phyloP scores from a whole-genome alignment of 1,140 invertebrate genomes.

The Physella acuta region DNA sequence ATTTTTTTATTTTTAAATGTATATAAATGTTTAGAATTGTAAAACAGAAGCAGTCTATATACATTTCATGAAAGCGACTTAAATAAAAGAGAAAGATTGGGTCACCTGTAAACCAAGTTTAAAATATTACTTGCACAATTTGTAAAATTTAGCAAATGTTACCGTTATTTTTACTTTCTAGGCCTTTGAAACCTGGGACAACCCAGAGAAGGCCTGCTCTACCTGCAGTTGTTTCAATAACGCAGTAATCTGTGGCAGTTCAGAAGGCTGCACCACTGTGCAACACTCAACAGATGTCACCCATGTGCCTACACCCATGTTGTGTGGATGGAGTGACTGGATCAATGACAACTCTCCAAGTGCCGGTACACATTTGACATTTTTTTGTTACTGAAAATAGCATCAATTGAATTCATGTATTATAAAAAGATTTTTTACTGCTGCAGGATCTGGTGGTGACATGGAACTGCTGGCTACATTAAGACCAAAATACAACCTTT shows the following conservation, averaged over 20 bases:
- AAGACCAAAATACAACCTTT: conserved; percentile 29
- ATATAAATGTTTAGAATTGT: too few species aligned
- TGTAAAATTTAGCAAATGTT: background rate
- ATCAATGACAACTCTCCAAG: conserved; percentile 45
- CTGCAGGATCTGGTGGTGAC: conserved; percentile 36
- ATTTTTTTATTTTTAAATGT: too few species aligned
- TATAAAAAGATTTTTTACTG: background rate
- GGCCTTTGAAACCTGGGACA: conserved; percentile 41
- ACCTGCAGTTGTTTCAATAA: conserved; percentile 41
- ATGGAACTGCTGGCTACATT: conserved; percentile 37
- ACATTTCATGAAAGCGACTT: too few species aligned
- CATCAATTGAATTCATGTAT: too few species aligned
- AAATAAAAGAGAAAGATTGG: too few species aligned
- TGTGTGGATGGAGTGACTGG: conserved; percentile 46
- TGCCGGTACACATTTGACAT: conserved; percentile 13
- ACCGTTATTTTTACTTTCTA: conserved; percentile 21
- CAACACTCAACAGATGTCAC: conserved; percentile 8
- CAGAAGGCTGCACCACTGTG: conserved; percentile 21
- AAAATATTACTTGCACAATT: too few species aligned
- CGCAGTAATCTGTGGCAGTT: conserved; percentile 33
- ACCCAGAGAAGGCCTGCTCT: conserved; percentile 39
- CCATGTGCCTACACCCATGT: conserved; percentile 25
- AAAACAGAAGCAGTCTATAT: too few species aligned
- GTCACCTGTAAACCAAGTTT: too few species aligned
- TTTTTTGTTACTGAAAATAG: background rate